Conservation (phyloP, 2,797 vertebrate genomes). For the Poecilia gillii region DNA sequence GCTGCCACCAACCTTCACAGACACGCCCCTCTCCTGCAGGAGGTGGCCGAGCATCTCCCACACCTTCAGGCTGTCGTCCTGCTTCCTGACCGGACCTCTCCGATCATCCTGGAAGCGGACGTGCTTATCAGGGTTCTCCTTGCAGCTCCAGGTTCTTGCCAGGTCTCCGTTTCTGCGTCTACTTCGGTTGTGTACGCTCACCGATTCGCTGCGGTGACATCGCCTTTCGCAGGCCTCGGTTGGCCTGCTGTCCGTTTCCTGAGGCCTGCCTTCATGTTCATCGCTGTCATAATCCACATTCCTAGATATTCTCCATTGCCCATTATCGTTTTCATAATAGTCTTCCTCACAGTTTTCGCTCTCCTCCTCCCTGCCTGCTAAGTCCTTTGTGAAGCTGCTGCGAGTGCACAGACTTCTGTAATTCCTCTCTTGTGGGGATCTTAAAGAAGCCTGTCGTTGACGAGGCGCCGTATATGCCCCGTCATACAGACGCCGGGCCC, state of each 20-base stretch:
- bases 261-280: constrained; percentile 26
- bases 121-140: constrained; percentile 68
- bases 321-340: constrained; percentile 14
- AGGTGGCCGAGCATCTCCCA: constrained; percentile 71
- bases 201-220: constrained; percentile 55
- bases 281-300: constrained; percentile 26
- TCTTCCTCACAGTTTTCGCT: constrained; percentile 23
- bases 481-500: constrained; percentile 55
- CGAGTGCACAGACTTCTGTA: constrained; percentile 43
- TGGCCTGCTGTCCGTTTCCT: constrained; percentile 17
- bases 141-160: constrained; percentile 62
- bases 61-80: constrained; percentile 37
- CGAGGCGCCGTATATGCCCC: constrained; percentile 45
- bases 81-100: constrained; percentile 23
- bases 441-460: constrained; percentile 33
- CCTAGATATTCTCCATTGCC: constrained; percentile 32
- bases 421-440: constrained; percentile 28
- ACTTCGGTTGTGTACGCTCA: constrained; percentile 31
- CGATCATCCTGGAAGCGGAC: constrained; percentile 77
- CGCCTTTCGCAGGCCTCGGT: constrained; percentile 32
- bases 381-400: constrained; percentile 45
- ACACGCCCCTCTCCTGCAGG: constrained; percentile 71
- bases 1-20: constrained; percentile 52
- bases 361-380: constrained; percentile 39
- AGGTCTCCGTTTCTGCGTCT: constrained; percentile 40